Base-by-base conservation (phyloP, 2,888 invertebrate genomes). In the Xanthia icteritia region DNA sequence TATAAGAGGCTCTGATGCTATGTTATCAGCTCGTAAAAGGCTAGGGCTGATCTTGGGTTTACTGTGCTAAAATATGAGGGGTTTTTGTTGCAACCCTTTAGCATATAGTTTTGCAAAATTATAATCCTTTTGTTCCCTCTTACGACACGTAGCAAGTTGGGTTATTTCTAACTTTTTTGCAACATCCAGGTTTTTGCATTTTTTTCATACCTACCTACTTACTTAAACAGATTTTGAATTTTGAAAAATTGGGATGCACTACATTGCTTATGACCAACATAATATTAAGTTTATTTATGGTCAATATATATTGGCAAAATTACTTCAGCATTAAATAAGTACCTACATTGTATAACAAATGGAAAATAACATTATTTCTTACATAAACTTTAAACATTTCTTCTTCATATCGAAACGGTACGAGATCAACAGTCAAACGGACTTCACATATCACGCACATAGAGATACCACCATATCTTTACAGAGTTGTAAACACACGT, bases 401-500 rank as follows among this genome's bases (percentile, higher is more conserved):
- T 72, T 63, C 36, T 70, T 64, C n/a, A 39, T 77, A 81, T 77
- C 84, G 17, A 76, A 88, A 78, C 72, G 51, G 51, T 70, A 78
- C 11, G 73, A 85, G 70, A 77, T 74, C 68, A 77, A 82, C 73
- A 65, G 76, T 71, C 79, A 83, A 88, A 83, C 85, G 65, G 72
- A 54, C 79, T 75, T 78, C 74, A 82, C 87, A 77, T 87, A 76
- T 82, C 77, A 82, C 64, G 78, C 82, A 81, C 79, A 84, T 81
- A 85, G 76, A 88, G 77, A 85, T 79, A 81, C 65, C 70, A 73
- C 63, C 66, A 69, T 86, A 88, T 87, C 87, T 84, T 80, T 79
- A 81, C 84, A 82, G 77, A 76, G 82, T 74, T 85, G 85, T 86
- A 87, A 86, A 89, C 75, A 86, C 81, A 85, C 86, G 75, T 85